Evolutionary conservation across 2,797 vertebrate genomes (phyloP), one percentile per base, ranked within the genome.

Genomic region (Neoniphon sammara): DNA sequence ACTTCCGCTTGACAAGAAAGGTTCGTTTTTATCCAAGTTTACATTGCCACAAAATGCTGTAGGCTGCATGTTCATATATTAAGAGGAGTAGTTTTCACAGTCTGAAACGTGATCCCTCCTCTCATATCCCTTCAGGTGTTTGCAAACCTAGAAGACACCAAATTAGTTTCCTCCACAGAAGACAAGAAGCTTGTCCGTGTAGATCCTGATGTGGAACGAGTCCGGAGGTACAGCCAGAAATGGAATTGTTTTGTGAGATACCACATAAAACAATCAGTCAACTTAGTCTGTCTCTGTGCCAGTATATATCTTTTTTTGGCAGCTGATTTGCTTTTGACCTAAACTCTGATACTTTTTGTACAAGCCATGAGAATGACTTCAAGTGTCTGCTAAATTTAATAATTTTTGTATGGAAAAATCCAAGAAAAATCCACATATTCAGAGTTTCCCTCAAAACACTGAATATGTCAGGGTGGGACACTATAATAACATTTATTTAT

Each of bases 201-300:
- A 83, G 93, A 96, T 73, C 63, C 89, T 2, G 91, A 91, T 9
- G 95, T 97, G 0, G 96, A 97, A 70, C 93, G 96, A 2, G 91
- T 90, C 0, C 89, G 94, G 69, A 96, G 96, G 96, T 97, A 91
- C 42, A 25, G 15, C 31, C 5, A 34, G 5, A 34, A 34, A 34
- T 34, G 5, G 7, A 34, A 34, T 53, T 25, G 10, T 53, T 20
- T 21, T 14, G 2, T 11, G 2, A 8, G 18, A 50, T 50, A 6
- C 6, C n/a, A 1, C 18, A 20, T 50, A 20, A 50, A 50, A 25
- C 52, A 53, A 42, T 42, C 31, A 34, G 31, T 34, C 5, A 34
- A 34, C 31, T 7, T 14, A 42, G 9, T 39, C 36, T 8, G 36
- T 39, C 36, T 10, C 8, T 39, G 36, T 39, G 11, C 36, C 11